Evolutionary conservation across 2,888 invertebrate genomes (phyloP).

Genomic region (Oscheius sp.): DNA sequence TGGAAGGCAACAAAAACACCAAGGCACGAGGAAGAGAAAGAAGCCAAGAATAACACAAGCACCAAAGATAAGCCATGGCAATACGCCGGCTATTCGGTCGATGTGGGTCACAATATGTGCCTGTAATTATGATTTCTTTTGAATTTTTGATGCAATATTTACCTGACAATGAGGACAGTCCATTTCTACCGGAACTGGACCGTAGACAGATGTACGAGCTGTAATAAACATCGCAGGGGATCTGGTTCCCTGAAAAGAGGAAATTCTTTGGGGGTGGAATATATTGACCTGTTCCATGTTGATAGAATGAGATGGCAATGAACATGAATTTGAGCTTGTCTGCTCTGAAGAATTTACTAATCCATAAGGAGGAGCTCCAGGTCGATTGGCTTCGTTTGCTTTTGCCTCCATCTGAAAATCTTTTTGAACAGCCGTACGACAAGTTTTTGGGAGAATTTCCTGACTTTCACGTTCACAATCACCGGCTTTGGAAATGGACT

Average conservation of each 20-base stretch:
- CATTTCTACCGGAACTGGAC: slow-evolving; percentile 68
- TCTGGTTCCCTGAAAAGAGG: neutral
- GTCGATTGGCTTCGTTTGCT: slow-evolving; percentile 27
- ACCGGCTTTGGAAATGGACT: too few relatives aligned
- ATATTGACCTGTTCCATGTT: slow-evolving; percentile 7
- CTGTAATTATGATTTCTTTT: slow-evolving; percentile 42
- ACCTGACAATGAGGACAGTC: slow-evolving; percentile 71
- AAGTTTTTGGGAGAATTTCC: too few relatives aligned
- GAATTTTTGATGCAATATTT: neutral
- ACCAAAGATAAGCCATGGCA: slow-evolving; percentile 61
- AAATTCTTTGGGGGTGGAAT: too few relatives aligned
- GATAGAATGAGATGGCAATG: neutral
- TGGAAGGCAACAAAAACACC: slow-evolving; percentile 65
- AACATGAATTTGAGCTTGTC: neutral
- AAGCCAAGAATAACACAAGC: slow-evolving; percentile 65
- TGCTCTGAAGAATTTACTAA: neutral
- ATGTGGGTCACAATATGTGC: slow-evolving; percentile 70
- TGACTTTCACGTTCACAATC: too few relatives aligned
- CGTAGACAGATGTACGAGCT: slow-evolving; percentile 47
- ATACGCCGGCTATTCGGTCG: slow-evolving; percentile 59
- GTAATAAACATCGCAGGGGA: slow-evolving; percentile 39
- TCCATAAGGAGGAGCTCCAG: slow-evolving; percentile 28
- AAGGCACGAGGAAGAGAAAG: slow-evolving; percentile 67
- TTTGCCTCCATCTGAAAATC: slow-evolving; percentile 29
- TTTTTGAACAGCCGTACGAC: too few relatives aligned